Base-by-base conservation (phyloP, 2,888 invertebrate genomes). In the Flabesymbios commensalis region DNA sequence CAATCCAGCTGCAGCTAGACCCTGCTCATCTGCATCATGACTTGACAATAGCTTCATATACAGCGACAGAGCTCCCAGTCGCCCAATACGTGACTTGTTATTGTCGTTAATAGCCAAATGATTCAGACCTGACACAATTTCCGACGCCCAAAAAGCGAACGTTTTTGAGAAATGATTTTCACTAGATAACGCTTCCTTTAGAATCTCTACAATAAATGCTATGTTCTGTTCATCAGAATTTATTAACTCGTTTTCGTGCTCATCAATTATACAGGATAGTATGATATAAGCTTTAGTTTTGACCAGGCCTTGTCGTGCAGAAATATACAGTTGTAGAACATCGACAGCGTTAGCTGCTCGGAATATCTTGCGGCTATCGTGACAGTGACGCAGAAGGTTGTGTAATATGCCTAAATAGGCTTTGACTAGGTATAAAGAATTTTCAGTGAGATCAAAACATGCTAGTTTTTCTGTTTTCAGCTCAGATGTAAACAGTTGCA, bases 381-480 rank as follows among this genome's bases (percentile, higher is more conserved):
- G 67, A 24, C 71, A 68, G 51, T 76, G 73, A n/a, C 79, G 62
- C 2, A 72, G 68, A 32, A 75, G 65, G 60, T 80, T 80, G 65
- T 79, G 79, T 22, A 78, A 59, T 14, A 79, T 74, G 22, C 80
- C 79, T 1, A 80, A 66, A 51, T 76, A 68, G 22, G 76, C 74
- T 59, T 79, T 79, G 17, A 74, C 67, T 41, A 72, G 63, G 57
- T 74, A 75, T 31, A 72, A 53, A 14, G 64, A 64, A 55, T 70
- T 59, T 43, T 72, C 67, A 7, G n/a, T 47, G 7, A 64, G 62
- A 24, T 59, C 54, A 3, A 65, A 51, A 5, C 52, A 49, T 5
- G 36, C 41, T 28, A 70, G 51, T 26, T 54, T 51, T 4, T 43
- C 54, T n/a, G 31, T 48, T 1, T 36, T 28, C 3, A 71, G 67